Base-by-base conservation (phyloP, 2,888 invertebrate genomes). In the Seladonia tumulorum region DNA sequence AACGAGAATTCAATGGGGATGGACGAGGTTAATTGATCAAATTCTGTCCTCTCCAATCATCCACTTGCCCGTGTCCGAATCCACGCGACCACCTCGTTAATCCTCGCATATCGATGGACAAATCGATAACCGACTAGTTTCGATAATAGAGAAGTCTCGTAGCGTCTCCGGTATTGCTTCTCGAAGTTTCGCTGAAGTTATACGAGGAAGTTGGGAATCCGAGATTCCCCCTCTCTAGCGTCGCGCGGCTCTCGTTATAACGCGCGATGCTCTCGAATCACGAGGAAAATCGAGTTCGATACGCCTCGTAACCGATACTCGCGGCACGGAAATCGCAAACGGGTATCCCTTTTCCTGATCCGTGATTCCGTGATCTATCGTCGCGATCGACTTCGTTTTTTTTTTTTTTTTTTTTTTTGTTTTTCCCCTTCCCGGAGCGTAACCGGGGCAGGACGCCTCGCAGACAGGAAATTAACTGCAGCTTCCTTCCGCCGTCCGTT, bases 401-500 rank as follows among this genome's bases (percentile, higher is more conserved):
- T n/a, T n/a, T n/a, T n/a, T 0, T 12, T 12, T 4, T 42, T 49
- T 63, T 75, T 63, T 63, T 45, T 45, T 49, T 35, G 3, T 35
- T 2, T 35, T 35, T 2, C 35, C 35, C 35, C 35, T 3, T n/a
- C n/a, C 2, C 29, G 42, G 63, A 35, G 29, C 25, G 25, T 39
- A 70, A 35, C 39, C 18, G 22, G n/a, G 71, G 81, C 81, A 66
- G 63, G 63, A 66, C 29, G 60, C 90, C 78, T 87, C 83, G 78
- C 83, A 82, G 79, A 89, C 91, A 90, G 91, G 91, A 91, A 91
- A 91, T 91, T 90, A 91, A 90, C 88, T 87, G 87, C 89, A 89
- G 88, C 90, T 81, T 91, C 87, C 80, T 88, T 90, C 89, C 90
- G 89, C 45, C 71, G 68, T n/a, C 73, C 73, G 29, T 35, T 76